A percentile compares a stretch with the other conserved stretches of the same genome.
phyloP scores from a whole-genome alignment of 1,140 invertebrate genomes.

The Sarcophaga peregrina region DNA sequence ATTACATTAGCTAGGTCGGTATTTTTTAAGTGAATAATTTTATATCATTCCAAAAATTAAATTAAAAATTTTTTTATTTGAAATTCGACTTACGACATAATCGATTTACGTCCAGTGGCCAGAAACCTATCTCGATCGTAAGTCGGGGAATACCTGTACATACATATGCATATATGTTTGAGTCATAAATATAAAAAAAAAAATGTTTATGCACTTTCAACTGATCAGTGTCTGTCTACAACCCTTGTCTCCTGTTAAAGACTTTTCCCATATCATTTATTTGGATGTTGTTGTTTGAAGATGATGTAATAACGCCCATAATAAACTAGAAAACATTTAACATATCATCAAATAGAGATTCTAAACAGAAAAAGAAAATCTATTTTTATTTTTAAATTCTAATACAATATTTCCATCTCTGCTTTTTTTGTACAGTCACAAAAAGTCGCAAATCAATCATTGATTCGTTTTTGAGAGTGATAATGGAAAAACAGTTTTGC shows the following conservation, averaged over 20 bases:
- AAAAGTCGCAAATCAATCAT: not conserved
- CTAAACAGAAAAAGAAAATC: not conserved
- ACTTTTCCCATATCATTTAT: no score
- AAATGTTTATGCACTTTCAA: slow-evolving; percentile 6
- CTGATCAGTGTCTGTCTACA: not conserved
- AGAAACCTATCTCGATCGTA: no score
- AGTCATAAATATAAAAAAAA: no score
- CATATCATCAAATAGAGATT: not conserved
- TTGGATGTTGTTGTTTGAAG: not conserved
- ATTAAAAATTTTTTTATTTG: no score
- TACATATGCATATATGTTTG: no score
- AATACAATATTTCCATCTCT: not conserved
- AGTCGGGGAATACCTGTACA: no score
- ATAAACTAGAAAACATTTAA: slow-evolving; percentile 16
- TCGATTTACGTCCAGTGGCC: no score
- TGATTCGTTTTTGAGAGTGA: not conserved
- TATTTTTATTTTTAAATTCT: not conserved
- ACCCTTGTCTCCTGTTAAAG: not conserved
- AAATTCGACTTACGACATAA: no score
- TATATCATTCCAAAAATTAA: no score
- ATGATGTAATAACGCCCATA: not conserved
- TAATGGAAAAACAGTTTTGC: no score
- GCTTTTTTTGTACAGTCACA: not conserved
- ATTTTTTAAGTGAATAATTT: no score
- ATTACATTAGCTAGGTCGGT: no score